phyloP scores from a whole-genome alignment of 2,888 invertebrate genomes.

The Lumbricus terrestris region DNA sequence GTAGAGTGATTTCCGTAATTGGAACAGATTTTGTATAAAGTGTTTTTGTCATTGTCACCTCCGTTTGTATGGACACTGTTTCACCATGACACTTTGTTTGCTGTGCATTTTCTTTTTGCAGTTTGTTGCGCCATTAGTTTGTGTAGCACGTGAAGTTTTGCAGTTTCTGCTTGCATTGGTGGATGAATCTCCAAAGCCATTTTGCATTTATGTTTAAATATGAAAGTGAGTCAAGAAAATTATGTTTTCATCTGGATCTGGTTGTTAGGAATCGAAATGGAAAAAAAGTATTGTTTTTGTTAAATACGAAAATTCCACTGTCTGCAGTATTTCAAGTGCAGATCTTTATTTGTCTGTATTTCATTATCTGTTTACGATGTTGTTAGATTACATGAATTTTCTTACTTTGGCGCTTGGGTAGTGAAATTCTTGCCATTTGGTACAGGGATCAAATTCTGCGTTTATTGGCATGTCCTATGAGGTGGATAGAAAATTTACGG shows the following conservation, averaged over 20 bases:
- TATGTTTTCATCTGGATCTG: not conserved
- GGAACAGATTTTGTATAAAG: not conserved
- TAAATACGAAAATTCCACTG: not conserved
- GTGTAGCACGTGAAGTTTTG: not conserved
- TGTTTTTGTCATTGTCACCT: not conserved
- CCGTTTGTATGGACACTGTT: not conserved
- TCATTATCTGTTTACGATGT: not conserved
- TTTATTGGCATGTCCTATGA: not conserved
- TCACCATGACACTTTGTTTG: not conserved
- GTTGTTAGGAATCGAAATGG: not conserved
- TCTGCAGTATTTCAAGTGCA: no score
- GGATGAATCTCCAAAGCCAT: not conserved
- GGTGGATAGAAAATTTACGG: not conserved
- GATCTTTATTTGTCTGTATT: not conserved
- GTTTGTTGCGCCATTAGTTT: not conserved
- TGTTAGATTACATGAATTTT: not conserved
- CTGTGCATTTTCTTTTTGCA: not conserved
- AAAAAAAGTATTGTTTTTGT: not conserved
- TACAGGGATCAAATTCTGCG: not conserved
- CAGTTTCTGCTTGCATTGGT: not conserved
- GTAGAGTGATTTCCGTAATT: not conserved
- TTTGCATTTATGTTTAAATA: not conserved
- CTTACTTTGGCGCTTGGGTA: not conserved
- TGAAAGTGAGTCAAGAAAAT: not conserved
- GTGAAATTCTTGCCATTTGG: not conserved